These are phyloP conservation scores for Enteromius afrohamiltoni DNA, from an alignment of 2,797 vertebrate species.

Conservation along the genomic window DNA sequence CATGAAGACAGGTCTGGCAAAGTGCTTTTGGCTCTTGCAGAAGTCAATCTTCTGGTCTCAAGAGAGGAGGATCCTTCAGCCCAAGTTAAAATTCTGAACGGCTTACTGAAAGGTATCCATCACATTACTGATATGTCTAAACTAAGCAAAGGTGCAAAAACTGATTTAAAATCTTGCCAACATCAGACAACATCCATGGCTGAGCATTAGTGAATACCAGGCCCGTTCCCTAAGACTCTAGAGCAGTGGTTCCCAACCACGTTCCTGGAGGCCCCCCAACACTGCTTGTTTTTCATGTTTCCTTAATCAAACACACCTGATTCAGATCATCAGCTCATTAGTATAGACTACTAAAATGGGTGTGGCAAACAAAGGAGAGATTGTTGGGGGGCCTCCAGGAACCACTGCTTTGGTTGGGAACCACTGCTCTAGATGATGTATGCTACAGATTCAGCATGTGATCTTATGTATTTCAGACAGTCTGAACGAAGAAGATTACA, in stretches of 20 bases:
- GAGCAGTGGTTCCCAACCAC: no score
- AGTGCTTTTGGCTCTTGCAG: slow-evolving; percentile 5
- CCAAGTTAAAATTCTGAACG: not conserved
- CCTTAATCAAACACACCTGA: no score
- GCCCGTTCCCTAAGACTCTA: not conserved
- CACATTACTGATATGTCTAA: not conserved
- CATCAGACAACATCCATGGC: not conserved
- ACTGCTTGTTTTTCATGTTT: no score
- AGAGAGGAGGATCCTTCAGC: not conserved
- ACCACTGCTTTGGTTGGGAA: no score
- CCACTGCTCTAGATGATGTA: not conserved
- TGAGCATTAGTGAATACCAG: not conserved
- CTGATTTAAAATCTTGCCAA: not conserved
- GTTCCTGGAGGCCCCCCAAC: no score
- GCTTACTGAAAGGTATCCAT: not conserved
- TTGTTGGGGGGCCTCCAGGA: no score
- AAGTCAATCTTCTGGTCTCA: slow-evolving; percentile 19
- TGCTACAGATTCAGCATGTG: not conserved
- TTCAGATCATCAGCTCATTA: no score
- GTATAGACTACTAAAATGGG: no score
- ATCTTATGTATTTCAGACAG: not conserved
- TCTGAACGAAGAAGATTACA: not conserved
- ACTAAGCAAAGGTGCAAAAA: not conserved
- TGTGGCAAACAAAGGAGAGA: no score
- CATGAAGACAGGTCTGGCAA: not conserved